A percentile compares a stretch with the other conserved stretches of the same genome.
Evolutionary conservation across 1,140 invertebrate species (phyloP).

Genomic region (Penaeus japonicus): DNA sequence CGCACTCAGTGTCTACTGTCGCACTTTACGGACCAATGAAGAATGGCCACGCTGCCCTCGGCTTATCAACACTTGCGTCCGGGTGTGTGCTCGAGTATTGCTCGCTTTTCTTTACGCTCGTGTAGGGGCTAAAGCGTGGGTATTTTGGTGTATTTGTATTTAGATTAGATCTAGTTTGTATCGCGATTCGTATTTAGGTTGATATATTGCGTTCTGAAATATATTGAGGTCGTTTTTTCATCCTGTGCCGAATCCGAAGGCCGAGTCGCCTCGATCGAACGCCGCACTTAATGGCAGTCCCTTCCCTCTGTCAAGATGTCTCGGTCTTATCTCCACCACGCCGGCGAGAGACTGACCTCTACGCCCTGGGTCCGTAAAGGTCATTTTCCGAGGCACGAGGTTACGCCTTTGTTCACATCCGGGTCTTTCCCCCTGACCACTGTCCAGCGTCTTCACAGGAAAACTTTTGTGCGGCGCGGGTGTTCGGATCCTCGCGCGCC

Average conservation of each 20-base stretch:
- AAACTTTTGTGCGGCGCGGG: constrained; percentile 38
- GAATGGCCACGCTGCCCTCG: constrained; percentile 22
- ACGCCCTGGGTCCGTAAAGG: neutral
- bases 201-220: too few species aligned
- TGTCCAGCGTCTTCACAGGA: constrained; percentile 45
- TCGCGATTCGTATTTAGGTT: too few species aligned
- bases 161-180: too few species aligned
- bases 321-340: constrained; percentile 18
- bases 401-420: constrained; percentile 21
- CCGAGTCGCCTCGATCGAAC: neutral
- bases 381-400: neutral
- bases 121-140: neutral
- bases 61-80: constrained; percentile 49
- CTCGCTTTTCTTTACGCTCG: neutral
- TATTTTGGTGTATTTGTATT: too few species aligned
- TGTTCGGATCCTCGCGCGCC: neutral
- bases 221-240: too few species aligned
- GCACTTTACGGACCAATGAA: constrained; percentile 42
- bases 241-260: neutral
- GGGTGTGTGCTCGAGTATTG: too few species aligned
- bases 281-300: constrained; percentile 40
- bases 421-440: constrained; percentile 39
- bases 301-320: constrained; percentile 54
- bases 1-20: constrained; percentile 2
- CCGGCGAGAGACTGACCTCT: neutral